These are phyloP conservation scores for Heterotis niloticus DNA, from an alignment of 2,113 vertebrate species.

Conservation along the genomic window DNA sequence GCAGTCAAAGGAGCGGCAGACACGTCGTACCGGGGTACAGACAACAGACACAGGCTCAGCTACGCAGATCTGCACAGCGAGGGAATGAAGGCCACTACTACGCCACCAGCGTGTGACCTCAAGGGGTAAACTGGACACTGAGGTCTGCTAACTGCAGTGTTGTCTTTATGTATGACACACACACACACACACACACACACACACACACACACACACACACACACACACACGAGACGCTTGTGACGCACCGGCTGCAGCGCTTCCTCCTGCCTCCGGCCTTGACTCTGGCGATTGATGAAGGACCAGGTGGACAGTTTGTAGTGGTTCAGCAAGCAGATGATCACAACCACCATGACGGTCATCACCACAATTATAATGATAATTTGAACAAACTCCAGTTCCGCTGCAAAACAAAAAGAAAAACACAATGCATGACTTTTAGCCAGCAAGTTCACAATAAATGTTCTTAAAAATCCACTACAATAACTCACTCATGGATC, in stretches of 20 bases:
- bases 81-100: no score
- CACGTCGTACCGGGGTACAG: neutral
- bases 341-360: conserved; percentile 95
- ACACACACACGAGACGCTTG: conserved; percentile 8
- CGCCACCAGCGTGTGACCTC: no score
- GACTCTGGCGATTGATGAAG: conserved; percentile 85
- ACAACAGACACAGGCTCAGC: no score
- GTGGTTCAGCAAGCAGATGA: conserved; percentile 95
- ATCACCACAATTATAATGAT: conserved; percentile 94
- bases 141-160: neutral
- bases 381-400: conserved; percentile 97
- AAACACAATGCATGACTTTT: conserved; percentile 9
- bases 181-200: conserved; percentile 11
- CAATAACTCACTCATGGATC: neutral
- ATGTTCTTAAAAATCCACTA: neutral
- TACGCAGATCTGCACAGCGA: no score
- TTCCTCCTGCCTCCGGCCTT: conserved; percentile 78
- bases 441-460: neutral
- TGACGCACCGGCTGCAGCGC: conserved; percentile 80
- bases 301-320: conserved; percentile 92
- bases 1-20: neutral
- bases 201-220: conserved; percentile 28
- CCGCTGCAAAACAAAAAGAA: conserved; percentile 69
- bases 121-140: no score
- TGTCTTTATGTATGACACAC: neutral